A percentile compares a stretch with the other conserved stretches of the same genome.
phyloP scores from a whole-genome alignment of 64 coral and sea anemone species.

The Pachyseris speciosa region DNA sequence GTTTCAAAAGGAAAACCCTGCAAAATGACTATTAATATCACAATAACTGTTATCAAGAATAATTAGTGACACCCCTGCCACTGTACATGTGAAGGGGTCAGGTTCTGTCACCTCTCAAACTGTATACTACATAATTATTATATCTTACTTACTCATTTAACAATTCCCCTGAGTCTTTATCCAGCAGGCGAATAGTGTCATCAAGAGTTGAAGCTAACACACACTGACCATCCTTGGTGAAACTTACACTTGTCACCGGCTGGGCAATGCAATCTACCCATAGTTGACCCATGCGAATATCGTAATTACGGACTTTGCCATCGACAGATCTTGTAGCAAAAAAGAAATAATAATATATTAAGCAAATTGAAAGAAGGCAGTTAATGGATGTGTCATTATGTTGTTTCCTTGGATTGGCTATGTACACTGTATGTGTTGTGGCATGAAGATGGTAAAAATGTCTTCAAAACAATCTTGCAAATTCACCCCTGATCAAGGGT shows the following conservation, averaged over 20 bases:
- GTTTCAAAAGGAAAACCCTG: no score
- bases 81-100: no score
- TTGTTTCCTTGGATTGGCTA: no score
- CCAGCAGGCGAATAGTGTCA: conserved; percentile 82
- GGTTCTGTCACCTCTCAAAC: background rate
- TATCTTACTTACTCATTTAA: conserved; percentile 84
- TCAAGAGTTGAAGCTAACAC: conserved; percentile 86
- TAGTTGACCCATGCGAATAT: conserved; percentile 90
- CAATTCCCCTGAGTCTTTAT: conserved; percentile 96
- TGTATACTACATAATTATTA: background rate
- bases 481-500: no score
- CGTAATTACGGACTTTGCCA: conserved; percentile 94
- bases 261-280: conserved; percentile 83
- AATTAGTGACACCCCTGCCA: no score
- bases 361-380: background rate
- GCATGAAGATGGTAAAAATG: no score
- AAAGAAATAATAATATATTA: background rate
- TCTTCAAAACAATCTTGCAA: no score
- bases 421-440: no score
- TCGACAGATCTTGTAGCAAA: conserved; percentile 76
- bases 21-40: no score
- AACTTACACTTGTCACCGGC: conserved; percentile 90
- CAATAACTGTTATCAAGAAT: no score
- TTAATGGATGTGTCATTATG: no score
- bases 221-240: conserved; percentile 94